Evolutionary conservation across 2,113 vertebrate species (phyloP), one percentile per base, ranked within the genome.

Genomic region (Sigmodon hispidus): DNA sequence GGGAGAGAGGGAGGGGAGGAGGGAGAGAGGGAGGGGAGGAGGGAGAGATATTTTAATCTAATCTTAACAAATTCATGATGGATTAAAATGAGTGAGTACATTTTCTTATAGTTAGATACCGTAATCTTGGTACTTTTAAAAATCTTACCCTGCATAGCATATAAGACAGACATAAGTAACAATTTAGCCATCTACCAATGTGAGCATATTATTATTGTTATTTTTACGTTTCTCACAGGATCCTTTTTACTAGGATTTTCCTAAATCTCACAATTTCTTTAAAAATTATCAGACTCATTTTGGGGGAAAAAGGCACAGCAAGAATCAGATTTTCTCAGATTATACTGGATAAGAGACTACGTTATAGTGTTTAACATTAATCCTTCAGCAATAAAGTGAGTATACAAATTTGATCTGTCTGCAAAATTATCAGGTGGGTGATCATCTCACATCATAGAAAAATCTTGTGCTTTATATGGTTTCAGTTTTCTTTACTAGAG

Each of bases 321-420:
- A 96, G 98, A 97, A 94, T 36, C 94, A 87, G 83, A 98, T 17
- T 43, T 98, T 99, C 83, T 98, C 98, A 97, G 97, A 97, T 94
- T 97, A 98, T 98, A 85, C 45, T 98, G 88, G 91, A 97, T 93
- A 88, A 98, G 97, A n/a, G 97, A 98, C 93, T 98, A 97, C 63
- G 96, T 98, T 79, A 91, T 93, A 50, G 97, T 98, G 79, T 97
- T 73, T 5, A 98, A 98, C 98, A 85, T 95, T 88, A 95, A 98
- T 12, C 86, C 98, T 93, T 86, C 97, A 36, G 48, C 92, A 94
- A 63, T 98, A 85, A 96, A 77, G 98, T 99, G 97, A 97, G 98
- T 98, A 84, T 95, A 77, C 87, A 89, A 73, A 81, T 63, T 67
- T 70, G 15, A 76, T 91, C 72, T 65, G 85, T 57, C 69, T 40